These are phyloP conservation scores for Buteo buteo DNA, from an alignment of 2,113 vertebrate species.

Conservation along the genomic window DNA sequence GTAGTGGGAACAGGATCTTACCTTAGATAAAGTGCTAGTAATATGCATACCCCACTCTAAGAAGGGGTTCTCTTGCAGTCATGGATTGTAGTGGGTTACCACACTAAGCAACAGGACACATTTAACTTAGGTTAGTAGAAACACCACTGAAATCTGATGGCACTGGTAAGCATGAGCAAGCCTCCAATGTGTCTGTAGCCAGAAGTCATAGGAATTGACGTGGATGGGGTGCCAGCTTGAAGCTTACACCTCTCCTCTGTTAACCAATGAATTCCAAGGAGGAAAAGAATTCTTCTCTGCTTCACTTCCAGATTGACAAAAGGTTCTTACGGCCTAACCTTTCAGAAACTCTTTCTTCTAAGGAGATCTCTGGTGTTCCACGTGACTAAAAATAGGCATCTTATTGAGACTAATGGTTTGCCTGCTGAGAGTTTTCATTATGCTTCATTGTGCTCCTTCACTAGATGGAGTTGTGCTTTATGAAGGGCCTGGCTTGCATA, in stretches of 20 bases:
- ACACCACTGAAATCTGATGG: background rate
- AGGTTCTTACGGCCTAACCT: background rate
- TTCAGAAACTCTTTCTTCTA: background rate
- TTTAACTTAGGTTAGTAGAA: background rate
- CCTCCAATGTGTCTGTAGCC: background rate
- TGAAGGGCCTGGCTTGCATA: background rate
- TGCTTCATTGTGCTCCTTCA: background rate
- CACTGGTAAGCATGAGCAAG: background rate
- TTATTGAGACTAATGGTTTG: background rate
- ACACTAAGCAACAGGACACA: background rate
- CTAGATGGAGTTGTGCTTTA: background rate
- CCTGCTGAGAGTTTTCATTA: background rate
- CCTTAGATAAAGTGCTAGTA: background rate
- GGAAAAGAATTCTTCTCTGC: background rate
- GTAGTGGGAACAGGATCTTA: background rate
- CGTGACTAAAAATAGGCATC: background rate
- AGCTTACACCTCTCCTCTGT: background rate
- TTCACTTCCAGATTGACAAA: background rate
- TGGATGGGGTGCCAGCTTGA: background rate
- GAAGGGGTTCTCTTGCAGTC: background rate
- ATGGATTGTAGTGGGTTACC: background rate
- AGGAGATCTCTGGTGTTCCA: background rate
- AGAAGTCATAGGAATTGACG: background rate
- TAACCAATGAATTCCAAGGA: background rate
- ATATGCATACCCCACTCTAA: background rate